These are phyloP conservation scores for Oxyruncus cristatus DNA, from an alignment of 2,113 vertebrate species.

Conservation along the genomic window DNA sequence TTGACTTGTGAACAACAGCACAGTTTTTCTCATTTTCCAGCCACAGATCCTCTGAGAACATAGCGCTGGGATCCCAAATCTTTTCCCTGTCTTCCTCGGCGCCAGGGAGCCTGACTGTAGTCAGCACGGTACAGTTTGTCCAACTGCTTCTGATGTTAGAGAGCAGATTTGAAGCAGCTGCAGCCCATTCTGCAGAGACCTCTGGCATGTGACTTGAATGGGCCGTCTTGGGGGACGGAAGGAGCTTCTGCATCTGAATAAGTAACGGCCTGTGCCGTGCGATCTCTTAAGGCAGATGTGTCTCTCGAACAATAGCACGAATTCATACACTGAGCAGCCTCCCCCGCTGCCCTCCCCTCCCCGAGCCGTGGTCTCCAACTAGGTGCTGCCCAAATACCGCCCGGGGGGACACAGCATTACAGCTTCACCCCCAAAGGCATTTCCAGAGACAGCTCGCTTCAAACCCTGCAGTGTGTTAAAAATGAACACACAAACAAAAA, in stretches of 20 bases:
- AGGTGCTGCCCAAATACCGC: background rate
- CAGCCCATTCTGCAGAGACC: conserved; percentile 81
- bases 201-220: conserved; percentile 83
- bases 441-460: conserved; percentile 75
- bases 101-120: conserved; percentile 57
- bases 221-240: conserved; percentile 75
- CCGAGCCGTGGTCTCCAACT: conserved; percentile 22
- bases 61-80: conserved; percentile 72
- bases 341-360: background rate
- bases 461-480: conserved; percentile 20
- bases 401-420: conserved; percentile 20
- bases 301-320: conserved; percentile 85
- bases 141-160: conserved; percentile 78
- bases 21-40: conserved; percentile 76
- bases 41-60: conserved; percentile 78
- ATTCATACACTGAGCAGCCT: conserved; percentile 74
- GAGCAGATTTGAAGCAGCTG: conserved; percentile 81
- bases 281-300: conserved; percentile 83
- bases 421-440: conserved; percentile 65
- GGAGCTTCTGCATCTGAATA: conserved; percentile 83
- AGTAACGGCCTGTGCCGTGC: conserved; percentile 76
- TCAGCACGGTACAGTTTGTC: conserved; percentile 62
- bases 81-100: conserved; percentile 74
- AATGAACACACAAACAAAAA: conserved; percentile 33
- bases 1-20: conserved; percentile 80